These are phyloP conservation scores for Apoda limacodes DNA, from an alignment of 2,888 invertebrate genomes.

Conservation along the genomic window DNA sequence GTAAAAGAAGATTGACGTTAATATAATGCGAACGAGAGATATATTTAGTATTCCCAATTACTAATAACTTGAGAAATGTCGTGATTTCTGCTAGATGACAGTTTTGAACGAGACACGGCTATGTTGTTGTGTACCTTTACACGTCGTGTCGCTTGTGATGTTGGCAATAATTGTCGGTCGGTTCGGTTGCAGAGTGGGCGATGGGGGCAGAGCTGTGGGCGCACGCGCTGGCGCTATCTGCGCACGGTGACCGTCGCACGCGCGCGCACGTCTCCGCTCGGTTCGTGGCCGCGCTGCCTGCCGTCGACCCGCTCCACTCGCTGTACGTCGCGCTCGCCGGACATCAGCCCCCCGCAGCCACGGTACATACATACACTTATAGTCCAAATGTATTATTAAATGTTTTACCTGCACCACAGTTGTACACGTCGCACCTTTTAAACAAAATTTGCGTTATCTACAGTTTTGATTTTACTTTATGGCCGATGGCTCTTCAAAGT, in stretches of 20 bases:
- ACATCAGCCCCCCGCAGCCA: constrained; percentile 74
- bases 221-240: constrained; percentile 92
- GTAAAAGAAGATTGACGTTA: too few relatives aligned
- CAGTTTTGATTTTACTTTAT: too few relatives aligned
- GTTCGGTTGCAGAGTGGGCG: constrained; percentile 82
- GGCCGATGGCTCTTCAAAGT: too few relatives aligned
- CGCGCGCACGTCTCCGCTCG: constrained; percentile 89
- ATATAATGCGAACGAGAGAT: too few relatives aligned
- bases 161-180: background rate
- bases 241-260: constrained; percentile 81
- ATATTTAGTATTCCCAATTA: too few relatives aligned
- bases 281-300: constrained; percentile 85
- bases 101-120: background rate
- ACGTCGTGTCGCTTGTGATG: too few relatives aligned
- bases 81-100: too few relatives aligned
- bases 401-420: too few relatives aligned
- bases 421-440: too few relatives aligned
- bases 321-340: constrained; percentile 91
- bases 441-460: too few relatives aligned
- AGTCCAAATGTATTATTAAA: too few relatives aligned
- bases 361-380: constrained; percentile 22
- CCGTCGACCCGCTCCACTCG: constrained; percentile 91
- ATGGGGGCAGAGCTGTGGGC: constrained; percentile 92
- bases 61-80: too few relatives aligned
- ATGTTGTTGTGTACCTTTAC: background rate